Base-by-base conservation (phyloP, 2,888 invertebrate genomes). In the Leptinotarsa rubiginosa region DNA sequence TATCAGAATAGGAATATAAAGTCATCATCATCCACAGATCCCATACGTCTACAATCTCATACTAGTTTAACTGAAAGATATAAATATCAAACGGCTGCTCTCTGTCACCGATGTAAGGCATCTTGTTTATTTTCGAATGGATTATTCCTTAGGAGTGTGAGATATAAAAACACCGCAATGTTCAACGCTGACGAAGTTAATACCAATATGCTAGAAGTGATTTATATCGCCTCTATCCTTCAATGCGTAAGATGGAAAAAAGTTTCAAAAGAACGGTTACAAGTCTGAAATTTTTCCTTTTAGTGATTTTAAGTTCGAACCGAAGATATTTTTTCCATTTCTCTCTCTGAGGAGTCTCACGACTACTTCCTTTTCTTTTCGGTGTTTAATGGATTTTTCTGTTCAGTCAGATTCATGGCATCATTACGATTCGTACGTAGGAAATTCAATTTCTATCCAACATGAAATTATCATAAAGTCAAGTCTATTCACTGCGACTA, bases 331-430 rank as follows among this genome's bases (percentile, higher is more conserved):
- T 31, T 67, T 54, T 56, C 20, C 54, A 50, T 54, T 69, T 52
- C 41, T 56, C 69, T 56, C 56, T 56, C 47, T 56, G 47, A 47
- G 56, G 69, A 25, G 54, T 56, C 13, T 47, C 69, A n/a, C 16
- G 56, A 56, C 47, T 47, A 47, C 47, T 69, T 69, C 18, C 69
- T 69, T 31, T 18, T 56, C 52, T 41, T 47, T 56, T 69, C 22
- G 56, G 25, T 47, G 52, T 69, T 69, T 59, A 69, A 69, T 69
- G 69, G 69, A 69, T 56, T 69, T 69, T 56, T 47, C 56, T 68
- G 68, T 41, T 41, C n/a, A 31, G 47, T 47, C 69, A 56, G 47
- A 69, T 69, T 56, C 69, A 56, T 69, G 56, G 56, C 69, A 18
- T 56, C 41, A 56, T 69, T 56, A 69, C 13, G 54, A 69, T 69